Conservation (phyloP, 2,797 vertebrate genomes). For the Serranus cabrilla region DNA sequence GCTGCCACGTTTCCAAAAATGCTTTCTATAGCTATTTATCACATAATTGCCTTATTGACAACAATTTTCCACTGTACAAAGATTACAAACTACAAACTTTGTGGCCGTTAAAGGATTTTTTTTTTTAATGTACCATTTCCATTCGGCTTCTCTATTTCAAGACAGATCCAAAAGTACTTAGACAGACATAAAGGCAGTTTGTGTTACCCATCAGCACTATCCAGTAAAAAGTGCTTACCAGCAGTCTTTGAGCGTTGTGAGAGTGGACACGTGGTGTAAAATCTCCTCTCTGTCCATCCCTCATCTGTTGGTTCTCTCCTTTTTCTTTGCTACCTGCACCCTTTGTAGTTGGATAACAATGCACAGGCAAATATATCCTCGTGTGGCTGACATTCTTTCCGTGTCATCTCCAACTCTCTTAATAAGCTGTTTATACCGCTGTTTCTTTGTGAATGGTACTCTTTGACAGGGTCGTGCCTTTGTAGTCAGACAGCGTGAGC, state of each 20-base stretch:
- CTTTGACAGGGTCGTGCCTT: constrained; percentile 55
- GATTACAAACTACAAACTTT: not conserved
- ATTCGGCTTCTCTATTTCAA: not conserved
- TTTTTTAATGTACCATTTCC: not conserved
- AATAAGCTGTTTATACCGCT: constrained; percentile 61
- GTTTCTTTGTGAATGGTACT: constrained; percentile 32
- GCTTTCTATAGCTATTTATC: constrained; percentile 5
- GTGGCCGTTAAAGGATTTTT: not conserved
- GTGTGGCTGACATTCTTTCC: constrained; percentile 32
- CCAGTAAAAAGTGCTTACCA: not conserved
- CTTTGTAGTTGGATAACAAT: constrained; percentile 57
- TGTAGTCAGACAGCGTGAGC: constrained; percentile 58
- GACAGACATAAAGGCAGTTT: not conserved
- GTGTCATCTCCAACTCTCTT: constrained; percentile 44
- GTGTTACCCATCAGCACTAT: not conserved
- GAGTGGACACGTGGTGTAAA: constrained; percentile 18
- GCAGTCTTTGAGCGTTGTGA: constrained; percentile 29
- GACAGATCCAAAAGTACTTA: not conserved
- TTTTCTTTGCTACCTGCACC: constrained; percentile 27
- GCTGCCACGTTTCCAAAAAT: constrained; percentile 4
- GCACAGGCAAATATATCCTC: constrained; percentile 36
- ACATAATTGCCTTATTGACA: constrained; percentile 8
- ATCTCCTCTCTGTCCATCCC: constrained; percentile 15
- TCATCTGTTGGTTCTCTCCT: constrained; percentile 27
- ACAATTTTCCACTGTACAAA: not conserved